These are phyloP conservation scores for Helogale parvula DNA, from an alignment of 2,113 vertebrate genomes.

Conservation along the genomic window DNA sequence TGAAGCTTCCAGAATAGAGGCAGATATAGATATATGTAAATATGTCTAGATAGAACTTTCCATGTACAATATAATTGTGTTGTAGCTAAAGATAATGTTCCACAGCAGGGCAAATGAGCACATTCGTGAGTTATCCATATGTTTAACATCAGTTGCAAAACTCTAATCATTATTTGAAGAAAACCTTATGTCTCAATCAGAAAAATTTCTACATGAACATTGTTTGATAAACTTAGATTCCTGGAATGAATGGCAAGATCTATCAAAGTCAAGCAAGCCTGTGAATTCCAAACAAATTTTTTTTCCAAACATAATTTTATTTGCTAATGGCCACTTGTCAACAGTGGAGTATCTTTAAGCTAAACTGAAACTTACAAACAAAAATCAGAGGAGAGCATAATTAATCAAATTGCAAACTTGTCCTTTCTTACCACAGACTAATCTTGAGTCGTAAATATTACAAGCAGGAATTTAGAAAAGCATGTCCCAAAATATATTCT, in stretches of 20 bases:
- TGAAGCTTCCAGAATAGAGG: background rate
- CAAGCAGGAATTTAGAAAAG: slow-evolving; percentile 24
- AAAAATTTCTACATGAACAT: background rate
- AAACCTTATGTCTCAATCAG: slow-evolving; percentile 28
- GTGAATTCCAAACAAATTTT: background rate
- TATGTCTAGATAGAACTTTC: slow-evolving; percentile 30
- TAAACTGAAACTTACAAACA: slow-evolving; percentile 43
- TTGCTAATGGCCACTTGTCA: background rate
- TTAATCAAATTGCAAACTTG: slow-evolving; percentile 37
- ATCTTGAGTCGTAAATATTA: slow-evolving; percentile 14
- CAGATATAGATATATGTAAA: background rate
- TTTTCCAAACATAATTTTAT: slow-evolving; percentile 4
- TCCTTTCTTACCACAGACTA: slow-evolving; percentile 35
- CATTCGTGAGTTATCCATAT: slow-evolving; percentile 23
- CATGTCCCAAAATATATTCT: background rate
- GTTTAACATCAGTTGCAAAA: slow-evolving; percentile 49
- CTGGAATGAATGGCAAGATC: background rate
- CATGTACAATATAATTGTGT: background rate
- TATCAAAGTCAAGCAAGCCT: background rate
- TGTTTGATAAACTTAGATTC: background rate
- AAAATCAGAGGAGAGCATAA: slow-evolving; percentile 33
- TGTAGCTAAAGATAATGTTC: background rate
- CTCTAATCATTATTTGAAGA: slow-evolving; percentile 55
- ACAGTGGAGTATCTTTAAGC: background rate
- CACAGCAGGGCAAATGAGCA: background rate